These are phyloP conservation scores for Sarcophaga caerulescens DNA, from an alignment of 2,888 invertebrate genomes.

Conservation along the genomic window DNA sequence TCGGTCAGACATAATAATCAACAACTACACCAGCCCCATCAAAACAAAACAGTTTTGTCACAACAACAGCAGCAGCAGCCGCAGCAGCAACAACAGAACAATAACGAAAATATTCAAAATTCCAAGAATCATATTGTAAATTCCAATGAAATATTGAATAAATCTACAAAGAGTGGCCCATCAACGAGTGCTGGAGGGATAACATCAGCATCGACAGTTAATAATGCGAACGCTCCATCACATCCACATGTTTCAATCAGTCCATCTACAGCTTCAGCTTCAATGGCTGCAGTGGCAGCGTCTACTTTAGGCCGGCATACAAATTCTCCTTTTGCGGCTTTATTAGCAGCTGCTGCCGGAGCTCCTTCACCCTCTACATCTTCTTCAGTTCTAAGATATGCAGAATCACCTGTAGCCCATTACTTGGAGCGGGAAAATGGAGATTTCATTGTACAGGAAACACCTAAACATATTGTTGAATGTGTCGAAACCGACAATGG, in stretches of 20 bases:
- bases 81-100: constrained; percentile 52
- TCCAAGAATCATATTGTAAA: constrained; percentile 28
- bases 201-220: constrained; percentile 14
- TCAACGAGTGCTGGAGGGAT: neutral
- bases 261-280: constrained; percentile 51
- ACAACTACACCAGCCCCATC: constrained; percentile 47
- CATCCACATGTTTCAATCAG: constrained; percentile 55
- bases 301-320: constrained; percentile 72
- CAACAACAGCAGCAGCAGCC: constrained; percentile 64
- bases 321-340: constrained; percentile 76
- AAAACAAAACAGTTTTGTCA: constrained; percentile 30
- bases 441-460: constrained; percentile 81
- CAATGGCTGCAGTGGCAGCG: constrained; percentile 55
- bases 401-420: constrained; percentile 80
- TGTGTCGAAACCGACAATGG: constrained; percentile 81
- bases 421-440: constrained; percentile 80
- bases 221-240: constrained; percentile 30
- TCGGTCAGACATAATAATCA: constrained; percentile 27
- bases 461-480: constrained; percentile 80
- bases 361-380: constrained; percentile 73
- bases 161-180: constrained; percentile 39
- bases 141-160: constrained; percentile 41
- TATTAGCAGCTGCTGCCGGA: constrained; percentile 72
- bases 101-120: constrained; percentile 19
- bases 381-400: constrained; percentile 79